These are phyloP conservation scores for Perodicticus potto DNA, from an alignment of 2,797 vertebrate species.

Conservation along the genomic window DNA sequence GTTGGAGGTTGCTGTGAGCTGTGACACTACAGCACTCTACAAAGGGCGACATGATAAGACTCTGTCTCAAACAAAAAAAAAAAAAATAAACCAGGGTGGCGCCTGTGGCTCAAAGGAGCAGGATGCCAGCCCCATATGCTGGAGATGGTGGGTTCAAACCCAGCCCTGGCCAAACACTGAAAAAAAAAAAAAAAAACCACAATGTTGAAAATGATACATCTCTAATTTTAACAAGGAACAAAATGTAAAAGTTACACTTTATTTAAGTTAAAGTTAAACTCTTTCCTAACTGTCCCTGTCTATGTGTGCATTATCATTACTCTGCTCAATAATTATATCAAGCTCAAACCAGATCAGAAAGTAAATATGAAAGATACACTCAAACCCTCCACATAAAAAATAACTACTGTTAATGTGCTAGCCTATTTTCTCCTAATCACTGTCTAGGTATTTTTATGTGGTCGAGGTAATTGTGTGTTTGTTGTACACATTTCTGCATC, in stretches of 20 bases:
- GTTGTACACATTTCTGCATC: not conserved
- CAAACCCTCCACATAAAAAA: constrained; percentile 54
- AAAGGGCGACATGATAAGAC: no score
- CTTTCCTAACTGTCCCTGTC: constrained; percentile 12
- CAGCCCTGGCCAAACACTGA: no score
- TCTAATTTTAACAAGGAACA: constrained; percentile 40
- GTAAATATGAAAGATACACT: constrained; percentile 23
- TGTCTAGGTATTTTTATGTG: not conserved
- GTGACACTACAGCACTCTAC: no score
- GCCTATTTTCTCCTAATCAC: not conserved
- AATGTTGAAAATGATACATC: constrained; percentile 18
- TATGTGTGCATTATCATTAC: not conserved
- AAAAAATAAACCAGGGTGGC: no score
- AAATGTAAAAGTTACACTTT: constrained; percentile 36
- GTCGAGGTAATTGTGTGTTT: not conserved
- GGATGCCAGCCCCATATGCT: no score
- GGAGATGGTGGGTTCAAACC: no score
- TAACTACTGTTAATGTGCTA: constrained; percentile 19
- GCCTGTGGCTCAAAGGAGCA: no score
- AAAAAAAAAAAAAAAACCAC: not conserved
- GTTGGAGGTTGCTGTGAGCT: no score
- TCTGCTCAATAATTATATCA: constrained; percentile 50
- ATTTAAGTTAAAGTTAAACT: constrained; percentile 59
- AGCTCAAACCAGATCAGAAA: constrained; percentile 43
- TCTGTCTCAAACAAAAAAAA: no score